phyloP scores from a whole-genome alignment of 1,140 invertebrate genomes.

The Lepidurus arcticus region DNA sequence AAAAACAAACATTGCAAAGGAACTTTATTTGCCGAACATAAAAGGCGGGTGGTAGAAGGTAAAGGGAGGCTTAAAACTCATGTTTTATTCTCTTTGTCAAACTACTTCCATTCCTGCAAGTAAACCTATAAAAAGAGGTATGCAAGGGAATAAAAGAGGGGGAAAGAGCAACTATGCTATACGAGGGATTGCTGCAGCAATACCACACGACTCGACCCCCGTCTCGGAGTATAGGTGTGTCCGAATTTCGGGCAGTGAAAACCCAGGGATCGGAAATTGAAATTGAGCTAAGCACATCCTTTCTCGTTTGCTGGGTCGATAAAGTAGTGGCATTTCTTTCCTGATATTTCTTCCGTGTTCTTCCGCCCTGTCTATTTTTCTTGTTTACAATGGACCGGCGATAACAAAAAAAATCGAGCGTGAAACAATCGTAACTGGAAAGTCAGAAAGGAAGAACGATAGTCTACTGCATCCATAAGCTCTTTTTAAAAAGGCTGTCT shows the following conservation, averaged over 20 bases:
- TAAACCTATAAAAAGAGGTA: neutral
- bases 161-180: neutral
- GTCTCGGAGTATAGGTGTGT: neutral
- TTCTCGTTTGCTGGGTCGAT: neutral
- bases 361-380: neutral
- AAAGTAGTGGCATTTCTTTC: neutral
- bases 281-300: conserved; percentile 10
- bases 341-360: neutral
- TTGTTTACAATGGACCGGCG: too few species aligned
- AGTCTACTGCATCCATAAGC: too few species aligned
- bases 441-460: too few species aligned
- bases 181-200: neutral
- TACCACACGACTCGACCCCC: neutral
- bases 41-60: too few species aligned
- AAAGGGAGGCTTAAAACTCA: too few species aligned
- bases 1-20: too few species aligned
- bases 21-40: too few species aligned
- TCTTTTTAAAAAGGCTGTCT: too few species aligned
- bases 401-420: too few species aligned
- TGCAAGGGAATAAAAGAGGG: neutral
- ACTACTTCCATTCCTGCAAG: neutral
- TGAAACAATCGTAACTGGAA: too few species aligned
- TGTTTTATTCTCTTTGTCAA: neutral
- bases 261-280: neutral
- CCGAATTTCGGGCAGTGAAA: neutral